phyloP scores from a whole-genome alignment of 2,797 vertebrate species.

The Melanotaenia parkinsoni region DNA sequence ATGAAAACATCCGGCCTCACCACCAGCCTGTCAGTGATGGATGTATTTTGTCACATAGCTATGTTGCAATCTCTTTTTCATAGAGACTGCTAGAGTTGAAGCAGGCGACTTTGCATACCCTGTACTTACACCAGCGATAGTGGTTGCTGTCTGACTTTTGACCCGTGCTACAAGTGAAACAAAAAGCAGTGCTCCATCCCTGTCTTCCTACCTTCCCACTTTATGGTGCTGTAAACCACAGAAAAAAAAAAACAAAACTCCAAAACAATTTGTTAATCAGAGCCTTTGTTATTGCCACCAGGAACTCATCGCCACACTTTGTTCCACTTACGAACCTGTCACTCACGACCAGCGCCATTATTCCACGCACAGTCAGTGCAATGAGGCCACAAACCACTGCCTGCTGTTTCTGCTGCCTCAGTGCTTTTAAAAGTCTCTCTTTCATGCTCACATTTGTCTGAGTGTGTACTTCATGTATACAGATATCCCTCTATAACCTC shows the following conservation, averaged over 20 bases:
- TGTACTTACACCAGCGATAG: conserved; percentile 12
- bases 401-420: conserved; percentile 77
- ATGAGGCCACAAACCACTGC: conserved; percentile 73
- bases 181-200: conserved; percentile 36
- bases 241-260: conserved; percentile 6
- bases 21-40: too few species aligned
- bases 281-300: conserved; percentile 48
- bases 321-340: conserved; percentile 68
- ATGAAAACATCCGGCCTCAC: neutral
- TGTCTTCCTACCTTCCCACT: conserved; percentile 26
- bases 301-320: conserved; percentile 58
- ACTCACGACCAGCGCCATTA: conserved; percentile 69
- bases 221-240: conserved; percentile 33
- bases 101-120: conserved; percentile 35
- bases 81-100: conserved; percentile 2
- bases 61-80: conserved; percentile 1
- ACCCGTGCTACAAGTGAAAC: conserved; percentile 45
- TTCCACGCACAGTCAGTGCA: conserved; percentile 63
- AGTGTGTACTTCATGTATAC: conserved; percentile 30
- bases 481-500: conserved; percentile 55
- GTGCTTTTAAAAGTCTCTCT: conserved; percentile 67
- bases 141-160: conserved; percentile 43
- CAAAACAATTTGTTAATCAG: conserved; percentile 56
- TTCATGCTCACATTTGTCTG: conserved; percentile 52
- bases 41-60: too few species aligned